A percentile compares a stretch with the other conserved stretches of the same genome.
Evolutionary conservation across 1,140 invertebrate species (phyloP).

Genomic region (Aphaenogaster rudis): DNA sequence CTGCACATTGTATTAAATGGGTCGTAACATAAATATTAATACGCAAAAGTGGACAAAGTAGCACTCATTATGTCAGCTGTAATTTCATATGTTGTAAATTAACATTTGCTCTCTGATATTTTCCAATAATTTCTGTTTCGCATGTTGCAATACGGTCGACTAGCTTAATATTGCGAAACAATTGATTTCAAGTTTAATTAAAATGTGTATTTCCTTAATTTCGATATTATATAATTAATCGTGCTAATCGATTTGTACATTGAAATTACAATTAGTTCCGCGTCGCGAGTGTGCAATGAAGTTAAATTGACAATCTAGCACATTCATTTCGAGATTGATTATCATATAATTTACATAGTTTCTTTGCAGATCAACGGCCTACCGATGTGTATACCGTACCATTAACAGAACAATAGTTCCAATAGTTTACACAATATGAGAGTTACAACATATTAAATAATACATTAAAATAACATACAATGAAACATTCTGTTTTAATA

Average conservation of each 20-base stretch:
- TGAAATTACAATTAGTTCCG: slow-evolving; percentile 62
- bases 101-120: slow-evolving; percentile 60
- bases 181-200: slow-evolving; percentile 65
- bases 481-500: background rate
- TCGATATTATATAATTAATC: slow-evolving; percentile 60
- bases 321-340: slow-evolving; percentile 55
- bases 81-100: slow-evolving; percentile 53
- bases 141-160: slow-evolving; percentile 40
- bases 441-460: background rate
- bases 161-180: slow-evolving; percentile 59
- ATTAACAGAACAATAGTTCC: background rate
- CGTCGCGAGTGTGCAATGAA: slow-evolving; percentile 32
- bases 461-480: background rate
- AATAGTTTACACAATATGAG: background rate
- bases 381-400: background rate
- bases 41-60: slow-evolving; percentile 44
- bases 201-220: slow-evolving; percentile 64
- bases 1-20: slow-evolving; percentile 20
- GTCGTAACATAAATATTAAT: slow-evolving; percentile 50
- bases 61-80: slow-evolving; percentile 55
- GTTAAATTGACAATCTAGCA: slow-evolving; percentile 58
- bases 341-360: slow-evolving; percentile 45
- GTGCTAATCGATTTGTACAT: slow-evolving; percentile 59
- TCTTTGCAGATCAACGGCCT: slow-evolving; percentile 24
- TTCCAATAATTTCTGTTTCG: slow-evolving; percentile 51